Evolutionary conservation across 2,888 invertebrate genomes (phyloP).

Genomic region (Liopterus haemorrhoidalis): DNA sequence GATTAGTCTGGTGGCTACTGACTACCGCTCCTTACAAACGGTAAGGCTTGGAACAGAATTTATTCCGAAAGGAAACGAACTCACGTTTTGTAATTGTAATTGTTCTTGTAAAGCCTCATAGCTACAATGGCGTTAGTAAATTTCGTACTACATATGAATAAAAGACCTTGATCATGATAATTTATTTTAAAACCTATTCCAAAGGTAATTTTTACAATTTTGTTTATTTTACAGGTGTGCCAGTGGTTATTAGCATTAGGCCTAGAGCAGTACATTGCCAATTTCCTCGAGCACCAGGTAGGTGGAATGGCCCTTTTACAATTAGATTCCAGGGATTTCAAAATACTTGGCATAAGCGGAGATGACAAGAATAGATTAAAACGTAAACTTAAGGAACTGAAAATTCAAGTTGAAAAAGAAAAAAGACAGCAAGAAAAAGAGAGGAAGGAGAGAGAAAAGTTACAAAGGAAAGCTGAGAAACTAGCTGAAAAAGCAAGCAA

Average conservation of each 20-base stretch:
- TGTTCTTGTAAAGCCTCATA: too few species aligned
- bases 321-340: slow-evolving; percentile 87
- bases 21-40: too few species aligned
- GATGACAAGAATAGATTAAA: slow-evolving; percentile 81
- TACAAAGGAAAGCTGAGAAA: slow-evolving; percentile 80
- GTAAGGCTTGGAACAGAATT: too few species aligned
- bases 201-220: slow-evolving; percentile 13
- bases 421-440: slow-evolving; percentile 77
- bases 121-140: too few species aligned
- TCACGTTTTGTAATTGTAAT: too few species aligned
- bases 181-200: slow-evolving; percentile 7
- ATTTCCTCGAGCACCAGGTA: slow-evolving; percentile 82
- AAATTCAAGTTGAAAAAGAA: slow-evolving; percentile 65
- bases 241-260: slow-evolving; percentile 83
- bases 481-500: slow-evolving; percentile 59
- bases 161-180: too few species aligned
- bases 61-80: too few species aligned
- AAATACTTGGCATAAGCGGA: slow-evolving; percentile 71
- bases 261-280: slow-evolving; percentile 79
- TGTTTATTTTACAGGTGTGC: slow-evolving; percentile 62
- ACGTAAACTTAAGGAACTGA: slow-evolving; percentile 77
- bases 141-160: too few species aligned
- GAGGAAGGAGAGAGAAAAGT: slow-evolving; percentile 74
- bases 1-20: too few species aligned
- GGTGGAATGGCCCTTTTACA: slow-evolving; percentile 81